Conservation (phyloP, 2,113 vertebrate species). For the Seriola quinqueradiata region DNA sequence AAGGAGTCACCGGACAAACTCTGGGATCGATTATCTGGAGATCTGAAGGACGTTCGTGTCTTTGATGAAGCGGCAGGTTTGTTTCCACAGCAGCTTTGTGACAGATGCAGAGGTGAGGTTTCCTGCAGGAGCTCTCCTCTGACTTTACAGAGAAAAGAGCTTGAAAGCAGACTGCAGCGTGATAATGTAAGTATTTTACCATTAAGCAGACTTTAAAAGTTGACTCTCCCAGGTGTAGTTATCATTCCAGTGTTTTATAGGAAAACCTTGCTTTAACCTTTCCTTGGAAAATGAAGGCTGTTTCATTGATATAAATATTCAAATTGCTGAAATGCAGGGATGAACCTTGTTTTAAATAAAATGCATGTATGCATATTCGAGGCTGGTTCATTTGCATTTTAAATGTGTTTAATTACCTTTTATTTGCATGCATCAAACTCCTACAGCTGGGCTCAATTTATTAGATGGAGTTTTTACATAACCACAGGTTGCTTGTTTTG, state of each 20-base stretch:
- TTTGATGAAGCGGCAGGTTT: constrained; percentile 18
- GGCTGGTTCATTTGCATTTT: constrained; percentile 55
- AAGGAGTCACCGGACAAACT: neutral
- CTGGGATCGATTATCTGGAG: neutral
- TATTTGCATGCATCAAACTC: constrained; percentile 63
- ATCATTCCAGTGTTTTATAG: constrained; percentile 21
- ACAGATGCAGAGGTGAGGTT: neutral
- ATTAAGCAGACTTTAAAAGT: neutral
- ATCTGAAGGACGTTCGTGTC: constrained; percentile 12
- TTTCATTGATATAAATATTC: constrained; percentile 52
- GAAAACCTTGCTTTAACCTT: constrained; percentile 39
- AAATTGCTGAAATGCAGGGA: constrained; percentile 34
- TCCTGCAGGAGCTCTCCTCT: neutral
- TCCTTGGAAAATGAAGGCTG: constrained; percentile 27
- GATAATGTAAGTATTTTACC: constrained; percentile 6
- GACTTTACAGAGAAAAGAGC: constrained; percentile 2
- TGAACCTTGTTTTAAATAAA: constrained; percentile 50
- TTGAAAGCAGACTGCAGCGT: neutral
- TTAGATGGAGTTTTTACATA: constrained; percentile 34
- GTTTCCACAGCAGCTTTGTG: neutral
- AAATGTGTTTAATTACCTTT: constrained; percentile 66
- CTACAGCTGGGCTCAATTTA: constrained; percentile 68
- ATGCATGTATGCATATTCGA: constrained; percentile 30
- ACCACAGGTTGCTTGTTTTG: constrained; percentile 31
- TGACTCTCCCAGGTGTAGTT: constrained; percentile 29